Conservation (phyloP, 2,888 invertebrate species). For the Hyppa rectilinea region DNA sequence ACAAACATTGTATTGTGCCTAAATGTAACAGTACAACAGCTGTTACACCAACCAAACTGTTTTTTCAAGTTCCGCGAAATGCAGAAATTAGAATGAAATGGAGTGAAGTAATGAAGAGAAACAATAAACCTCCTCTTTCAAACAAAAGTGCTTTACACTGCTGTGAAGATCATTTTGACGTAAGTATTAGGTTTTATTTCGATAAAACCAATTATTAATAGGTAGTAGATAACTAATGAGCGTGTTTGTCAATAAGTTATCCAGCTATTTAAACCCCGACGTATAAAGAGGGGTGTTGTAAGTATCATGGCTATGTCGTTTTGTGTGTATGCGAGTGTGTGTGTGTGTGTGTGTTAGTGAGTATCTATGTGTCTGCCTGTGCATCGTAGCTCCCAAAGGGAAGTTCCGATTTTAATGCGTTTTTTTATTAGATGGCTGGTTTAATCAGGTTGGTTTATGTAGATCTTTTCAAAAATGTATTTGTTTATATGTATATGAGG, state of each 20-base stretch:
- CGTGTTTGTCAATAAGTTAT: neutral
- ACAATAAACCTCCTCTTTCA: conserved; percentile 27
- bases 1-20: conserved; percentile 38
- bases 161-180: conserved; percentile 47
- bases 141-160: conserved; percentile 25
- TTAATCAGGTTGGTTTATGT: neutral
- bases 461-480: neutral
- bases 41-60: conserved; percentile 31
- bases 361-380: too few species aligned
- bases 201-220: neutral
- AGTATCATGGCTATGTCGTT: neutral
- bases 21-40: conserved; percentile 34
- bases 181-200: conserved; percentile 24
- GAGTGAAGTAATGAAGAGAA: conserved; percentile 29
- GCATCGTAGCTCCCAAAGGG: neutral
- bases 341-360: neutral
- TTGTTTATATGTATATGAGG: neutral
- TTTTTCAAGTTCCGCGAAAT: conserved; percentile 28
- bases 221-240: neutral
- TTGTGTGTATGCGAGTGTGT: neutral
- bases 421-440: neutral
- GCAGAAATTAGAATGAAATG: conserved; percentile 24
- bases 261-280: neutral
- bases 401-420: neutral
- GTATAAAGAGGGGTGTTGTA: neutral